Evolutionary conservation across 1,140 invertebrate species (phyloP).

Genomic region (Parasteatoda tepidariorum): DNA sequence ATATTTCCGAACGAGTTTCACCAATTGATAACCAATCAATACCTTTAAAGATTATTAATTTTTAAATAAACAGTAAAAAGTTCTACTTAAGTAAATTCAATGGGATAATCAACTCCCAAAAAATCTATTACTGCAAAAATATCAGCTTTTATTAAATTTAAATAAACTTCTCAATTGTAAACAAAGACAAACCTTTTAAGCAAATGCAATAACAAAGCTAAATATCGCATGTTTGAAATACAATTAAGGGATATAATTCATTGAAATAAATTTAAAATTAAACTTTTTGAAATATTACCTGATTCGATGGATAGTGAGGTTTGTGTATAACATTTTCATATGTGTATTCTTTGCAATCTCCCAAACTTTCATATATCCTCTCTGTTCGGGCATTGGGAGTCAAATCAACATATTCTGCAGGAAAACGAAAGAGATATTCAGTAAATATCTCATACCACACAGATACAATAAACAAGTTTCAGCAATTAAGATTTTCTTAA

Average conservation of each 20-base stretch:
- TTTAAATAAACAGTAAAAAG: background rate
- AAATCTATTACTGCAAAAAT: too few species aligned
- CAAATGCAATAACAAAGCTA: background rate
- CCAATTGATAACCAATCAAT: too few species aligned
- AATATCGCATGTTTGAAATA: background rate
- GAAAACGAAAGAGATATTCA: background rate
- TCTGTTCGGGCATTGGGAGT: slow-evolving; percentile 45
- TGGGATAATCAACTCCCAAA: background rate
- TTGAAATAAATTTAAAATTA: background rate
- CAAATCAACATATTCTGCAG: slow-evolving; percentile 44
- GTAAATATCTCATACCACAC: too few species aligned
- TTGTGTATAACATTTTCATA: slow-evolving; percentile 58
- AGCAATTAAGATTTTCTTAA: background rate
- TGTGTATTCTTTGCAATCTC: slow-evolving; percentile 52
- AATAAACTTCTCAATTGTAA: background rate
- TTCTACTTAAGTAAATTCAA: background rate
- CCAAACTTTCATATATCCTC: slow-evolving; percentile 40
- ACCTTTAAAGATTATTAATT: background rate
- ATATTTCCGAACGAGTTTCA: too few species aligned
- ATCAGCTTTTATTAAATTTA: background rate
- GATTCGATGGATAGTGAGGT: slow-evolving; percentile 32
- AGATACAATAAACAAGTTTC: too few species aligned
- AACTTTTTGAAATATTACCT: slow-evolving; percentile 1
- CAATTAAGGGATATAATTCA: background rate
- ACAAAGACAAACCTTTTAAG: background rate